Conservation (phyloP, 2,113 vertebrate species). For the Atrichornis clamosus region DNA sequence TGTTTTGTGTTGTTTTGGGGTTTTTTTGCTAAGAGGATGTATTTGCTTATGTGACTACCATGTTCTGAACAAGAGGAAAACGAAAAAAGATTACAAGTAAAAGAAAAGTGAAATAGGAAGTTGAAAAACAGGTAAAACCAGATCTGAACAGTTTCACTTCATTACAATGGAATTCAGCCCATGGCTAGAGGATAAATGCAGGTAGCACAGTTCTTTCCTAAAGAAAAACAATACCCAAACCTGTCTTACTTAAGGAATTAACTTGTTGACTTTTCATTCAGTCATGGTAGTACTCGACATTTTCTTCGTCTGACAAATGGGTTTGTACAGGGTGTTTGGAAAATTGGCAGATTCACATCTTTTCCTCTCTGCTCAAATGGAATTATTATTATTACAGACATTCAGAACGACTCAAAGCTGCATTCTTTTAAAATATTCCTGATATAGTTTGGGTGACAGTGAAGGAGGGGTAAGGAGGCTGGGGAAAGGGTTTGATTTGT, state of each 20-base stretch:
- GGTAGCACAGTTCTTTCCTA: neutral
- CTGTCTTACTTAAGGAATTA: slow-evolving; percentile 15
- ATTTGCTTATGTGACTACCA: neutral
- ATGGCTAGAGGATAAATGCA: slow-evolving; percentile 7
- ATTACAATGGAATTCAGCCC: slow-evolving; percentile 52
- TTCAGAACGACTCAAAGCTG: neutral
- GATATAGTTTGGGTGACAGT: neutral
- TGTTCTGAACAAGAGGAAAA: neutral
- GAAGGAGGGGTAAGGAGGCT: neutral
- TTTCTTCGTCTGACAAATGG: neutral
- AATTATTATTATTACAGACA: neutral
- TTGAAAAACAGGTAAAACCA: slow-evolving; percentile 42
- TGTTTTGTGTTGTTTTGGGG: neutral
- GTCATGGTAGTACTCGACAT: neutral
- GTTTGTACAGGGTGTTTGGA: neutral
- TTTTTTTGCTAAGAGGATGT: neutral
- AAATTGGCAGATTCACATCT: neutral
- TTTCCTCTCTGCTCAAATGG: neutral
- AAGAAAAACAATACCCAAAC: neutral
- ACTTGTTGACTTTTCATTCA: neutral
- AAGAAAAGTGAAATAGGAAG: slow-evolving; percentile 28
- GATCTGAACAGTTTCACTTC: slow-evolving; percentile 42
- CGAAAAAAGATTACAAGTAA: neutral
- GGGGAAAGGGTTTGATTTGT: neutral
- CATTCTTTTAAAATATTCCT: neutral